Base-by-base conservation (phyloP, 2,888 invertebrate genomes). In the Euplagia quadripunctaria region DNA sequence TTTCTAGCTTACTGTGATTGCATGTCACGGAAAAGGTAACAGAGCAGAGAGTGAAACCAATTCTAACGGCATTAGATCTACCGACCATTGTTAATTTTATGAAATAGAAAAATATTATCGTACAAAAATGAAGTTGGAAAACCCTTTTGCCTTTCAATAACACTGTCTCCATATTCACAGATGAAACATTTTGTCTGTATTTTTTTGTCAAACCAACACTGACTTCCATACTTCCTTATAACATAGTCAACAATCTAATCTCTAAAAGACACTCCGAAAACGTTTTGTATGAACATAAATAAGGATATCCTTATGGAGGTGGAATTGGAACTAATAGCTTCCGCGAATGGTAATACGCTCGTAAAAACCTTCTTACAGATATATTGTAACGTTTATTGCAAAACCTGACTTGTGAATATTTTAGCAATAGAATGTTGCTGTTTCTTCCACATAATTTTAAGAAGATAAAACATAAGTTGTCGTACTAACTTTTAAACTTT, bases 301-400 rank as follows among this genome's bases (percentile, higher is more conserved):
- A 83, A 83, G 85, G 83, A 85, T 76, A 83, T 85, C 85, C 83
- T 70, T 76, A 73, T 79, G 65, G 72, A 80, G 69, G 71, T 83
- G 46, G 68, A 68, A 76, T 64, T 68, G 65, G 66, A 63, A 68
- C 74, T 79, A 81, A 79, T 77, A 75, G 64, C 73, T 76, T 85
- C 72, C 74, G 61, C 31, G 58, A 46, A 70, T 42, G 70, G 68
- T 73, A 79, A 76, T 65, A 49, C 49, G 71, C 72, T 75, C 75
- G 16, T 77, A 75, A 82, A 71, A 66, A 31, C 31, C 52, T 58
- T 78, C 66, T 69, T 65, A 14, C n/a, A 67, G 72, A 73, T 69
- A 74, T 71, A 46, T 61, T 67, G 51, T 63, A 71, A 43, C 70
- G 20, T 46, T 51, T 68, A 68, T 64, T n/a, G 16, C 31, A 51